A percentile compares a stretch with the other conserved stretches of the same genome.
phyloP scores from a whole-genome alignment of 2,113 vertebrate genomes.

The Nothocercus nigrocapillus region DNA sequence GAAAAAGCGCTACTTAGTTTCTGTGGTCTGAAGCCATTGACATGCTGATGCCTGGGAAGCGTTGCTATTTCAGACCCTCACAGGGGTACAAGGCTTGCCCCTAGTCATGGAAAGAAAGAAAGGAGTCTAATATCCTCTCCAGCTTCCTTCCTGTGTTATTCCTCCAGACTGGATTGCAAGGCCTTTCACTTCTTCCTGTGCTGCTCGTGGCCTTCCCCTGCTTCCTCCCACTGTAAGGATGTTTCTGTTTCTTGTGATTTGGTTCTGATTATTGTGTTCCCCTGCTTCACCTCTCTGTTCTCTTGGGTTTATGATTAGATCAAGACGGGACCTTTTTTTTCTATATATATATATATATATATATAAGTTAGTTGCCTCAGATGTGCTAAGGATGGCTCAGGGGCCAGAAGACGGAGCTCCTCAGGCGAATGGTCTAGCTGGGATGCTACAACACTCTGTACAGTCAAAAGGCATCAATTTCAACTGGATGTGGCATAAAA shows the following conservation, averaged over 20 bases:
- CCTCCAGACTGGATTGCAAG: background rate
- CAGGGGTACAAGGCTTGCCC: background rate
- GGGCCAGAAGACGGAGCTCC: background rate
- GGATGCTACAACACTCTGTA: background rate
- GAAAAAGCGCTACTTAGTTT: background rate
- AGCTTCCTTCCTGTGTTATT: background rate
- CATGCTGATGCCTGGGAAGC: background rate
- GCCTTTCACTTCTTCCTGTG: background rate
- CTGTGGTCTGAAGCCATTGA: background rate
- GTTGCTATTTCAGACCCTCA: background rate
- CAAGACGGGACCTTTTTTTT: background rate
- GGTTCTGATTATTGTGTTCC: background rate
- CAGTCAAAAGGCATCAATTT: background rate
- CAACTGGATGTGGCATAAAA: background rate
- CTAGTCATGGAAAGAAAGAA: background rate
- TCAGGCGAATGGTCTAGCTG: background rate
- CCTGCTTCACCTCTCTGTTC: background rate
- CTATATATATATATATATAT: too few species aligned
- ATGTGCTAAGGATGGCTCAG: background rate
- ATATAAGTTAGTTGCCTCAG: background rate
- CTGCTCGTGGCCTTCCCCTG: background rate
- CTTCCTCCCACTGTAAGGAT: background rate
- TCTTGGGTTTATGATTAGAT: background rate
- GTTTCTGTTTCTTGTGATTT: background rate
- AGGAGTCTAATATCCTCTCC: background rate